Evolutionary conservation across 2,113 vertebrate genomes (phyloP), one percentile per base, ranked within the genome.

Genomic region (Hippocampus mohnikei): DNA sequence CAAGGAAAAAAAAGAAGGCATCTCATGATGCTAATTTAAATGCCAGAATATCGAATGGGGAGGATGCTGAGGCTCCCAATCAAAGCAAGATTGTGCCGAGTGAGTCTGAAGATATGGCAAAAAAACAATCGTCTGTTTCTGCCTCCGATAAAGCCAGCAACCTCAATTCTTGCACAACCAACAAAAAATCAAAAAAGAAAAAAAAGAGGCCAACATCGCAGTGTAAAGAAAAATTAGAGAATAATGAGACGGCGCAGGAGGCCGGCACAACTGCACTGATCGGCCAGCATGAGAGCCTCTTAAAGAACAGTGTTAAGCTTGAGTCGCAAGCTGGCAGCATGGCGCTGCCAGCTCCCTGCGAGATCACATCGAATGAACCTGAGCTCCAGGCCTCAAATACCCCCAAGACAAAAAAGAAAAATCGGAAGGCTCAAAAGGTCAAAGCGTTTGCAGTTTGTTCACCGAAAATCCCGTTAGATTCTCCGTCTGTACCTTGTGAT

Each of bases 1-100:
- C 40, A 21, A 89, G 52, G 48, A 85, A 58, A 48, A 88, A 66
- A 77, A 84, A 75, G 46, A 79, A 75, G 2, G 48, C 8, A 0
- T 18, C 9, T 7, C 50, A 53, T 53, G 50, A 20, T 8, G 21
- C 6, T 8, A 44, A 66, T 21, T 70, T 50, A 13, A 69, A 56
- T 8, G 16, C 44, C 11, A 69, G 61, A 11, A 15, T 0, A 8
- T 64, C 48, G 0, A 23, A 61, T 64, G 16, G 56, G 8, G 46
- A 3, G 2, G 23, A 23, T 8, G 20, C 5, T 55, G 48, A 33
- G 1, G 44, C 3, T 58, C 23, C 29, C 25, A 27, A 16, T 59
- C 60, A 41, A n/a, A 33, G 13, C 16, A 10, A 2, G 5, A 42
- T 58, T 20, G 29, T 5, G 7, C 56, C 6, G 42, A 80, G 41